A percentile compares a stretch with the other conserved stretches of the same genome.
Evolutionary conservation across 2,888 invertebrate genomes (phyloP).

Genomic region (Pseudococcus longispinus): DNA sequence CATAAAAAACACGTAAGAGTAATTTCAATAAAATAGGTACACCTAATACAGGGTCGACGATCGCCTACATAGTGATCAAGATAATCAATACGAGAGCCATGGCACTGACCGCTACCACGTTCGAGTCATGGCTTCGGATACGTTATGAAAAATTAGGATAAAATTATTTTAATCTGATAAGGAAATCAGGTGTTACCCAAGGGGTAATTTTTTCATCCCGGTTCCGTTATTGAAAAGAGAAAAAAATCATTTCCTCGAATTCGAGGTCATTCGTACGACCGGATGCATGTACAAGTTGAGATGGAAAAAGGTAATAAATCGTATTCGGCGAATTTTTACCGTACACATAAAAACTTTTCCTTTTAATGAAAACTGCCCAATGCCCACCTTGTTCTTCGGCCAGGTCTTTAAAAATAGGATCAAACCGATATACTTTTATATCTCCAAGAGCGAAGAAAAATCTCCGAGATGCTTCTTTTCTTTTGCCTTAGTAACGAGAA

Average conservation of each 20-base stretch:
- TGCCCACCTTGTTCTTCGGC: not conserved
- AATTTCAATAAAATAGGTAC: not conserved
- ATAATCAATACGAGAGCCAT: not conserved
- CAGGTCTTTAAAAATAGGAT: not conserved
- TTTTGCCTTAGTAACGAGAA: slow-evolving; percentile 1
- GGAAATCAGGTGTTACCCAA: not conserved
- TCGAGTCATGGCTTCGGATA: not conserved
- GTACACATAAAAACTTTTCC: slow-evolving; percentile 31
- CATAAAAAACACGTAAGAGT: not conserved
- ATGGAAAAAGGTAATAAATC: not conserved
- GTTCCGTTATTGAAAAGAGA: not conserved
- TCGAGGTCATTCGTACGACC: slow-evolving; percentile 15
- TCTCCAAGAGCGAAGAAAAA: not conserved
- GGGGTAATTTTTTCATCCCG: slow-evolving; percentile 10
- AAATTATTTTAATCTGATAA: not conserved
- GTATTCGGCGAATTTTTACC: slow-evolving; percentile 9
- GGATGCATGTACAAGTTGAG: not conserved
- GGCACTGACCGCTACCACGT: not conserved
- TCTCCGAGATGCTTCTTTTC: not conserved
- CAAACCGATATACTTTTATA: slow-evolving; percentile 24
- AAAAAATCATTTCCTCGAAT: not conserved
- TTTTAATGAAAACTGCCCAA: slow-evolving; percentile 30
- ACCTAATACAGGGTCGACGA: not conserved
- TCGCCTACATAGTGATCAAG: slow-evolving; percentile 9
- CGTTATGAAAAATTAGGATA: not conserved